Evolutionary conservation across 2,888 invertebrate species (phyloP), one percentile per base, ranked within the genome.

Genomic region (Psococerastis gibbosa): DNA sequence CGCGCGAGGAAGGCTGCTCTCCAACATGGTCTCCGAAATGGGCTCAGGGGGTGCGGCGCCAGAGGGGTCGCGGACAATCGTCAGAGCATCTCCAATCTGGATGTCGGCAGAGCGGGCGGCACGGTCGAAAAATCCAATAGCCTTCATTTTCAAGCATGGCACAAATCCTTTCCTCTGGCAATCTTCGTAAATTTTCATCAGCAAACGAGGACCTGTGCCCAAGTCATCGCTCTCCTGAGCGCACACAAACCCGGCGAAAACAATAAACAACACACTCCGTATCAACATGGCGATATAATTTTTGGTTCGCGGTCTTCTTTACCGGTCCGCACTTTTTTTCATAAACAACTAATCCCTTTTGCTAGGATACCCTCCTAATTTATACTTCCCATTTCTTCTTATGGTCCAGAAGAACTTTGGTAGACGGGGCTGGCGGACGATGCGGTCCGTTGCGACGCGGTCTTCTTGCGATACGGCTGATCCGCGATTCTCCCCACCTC

Each of bases 61-160:
- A 52, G 75, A 73, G 3, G 82, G 63, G 38, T 78, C 81, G 49
- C 80, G 78, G 11, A 69, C 65, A 46, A 78, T 58, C 15, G 68
- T 61, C 17, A 72, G 53, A 50, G 69, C 71, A 16, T 71, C 67
- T 18, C 79, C 78, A 64, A 83, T 75, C 47, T 47, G 44, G 16
- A 52, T 47, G 27, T 49, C 48, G 8, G 32, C 32, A n/a, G 48
- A 32, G 4, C 76, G 69, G 1, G 76, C 71, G 20, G 82, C 69
- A 41, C 83, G 67, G 54, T 83, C 83, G 50, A 84, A 73, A 57
- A 83, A 82, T 2, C 78, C 64, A 45, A 83, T 74, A 1, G 82
- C 82, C 56, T 82, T 83, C 60, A 79, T 81, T 65, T 84, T 83
- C 42, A 84, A 62, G 57, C 84, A 84, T 18, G 77, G 75, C 43